phyloP scores from a whole-genome alignment of 2,797 vertebrate species.

The Lutra lutra region DNA sequence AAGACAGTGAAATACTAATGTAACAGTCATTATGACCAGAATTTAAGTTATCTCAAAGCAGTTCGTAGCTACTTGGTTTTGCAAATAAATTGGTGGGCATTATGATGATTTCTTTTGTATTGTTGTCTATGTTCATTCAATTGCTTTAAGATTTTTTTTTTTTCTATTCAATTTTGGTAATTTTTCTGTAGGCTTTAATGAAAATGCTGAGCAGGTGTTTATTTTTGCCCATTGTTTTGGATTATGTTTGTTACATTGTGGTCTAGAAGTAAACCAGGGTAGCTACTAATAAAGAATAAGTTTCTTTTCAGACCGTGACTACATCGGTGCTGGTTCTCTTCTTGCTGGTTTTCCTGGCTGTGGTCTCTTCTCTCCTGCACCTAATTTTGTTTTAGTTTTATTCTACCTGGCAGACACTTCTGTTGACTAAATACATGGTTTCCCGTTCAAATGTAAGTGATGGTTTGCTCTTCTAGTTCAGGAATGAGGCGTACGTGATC shows the following conservation, averaged over 20 bases:
- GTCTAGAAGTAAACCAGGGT: not conserved
- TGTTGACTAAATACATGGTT: not conserved
- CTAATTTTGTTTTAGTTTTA: slow-evolving; percentile 11
- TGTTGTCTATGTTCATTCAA: not conserved
- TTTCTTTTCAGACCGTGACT: not conserved
- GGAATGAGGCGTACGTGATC: not conserved
- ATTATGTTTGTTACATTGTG: not conserved
- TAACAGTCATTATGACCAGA: not conserved
- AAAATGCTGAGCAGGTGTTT: not conserved
- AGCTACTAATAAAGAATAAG: not conserved
- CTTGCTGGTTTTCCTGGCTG: not conserved
- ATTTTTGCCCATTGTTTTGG: not conserved
- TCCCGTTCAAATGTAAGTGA: not conserved
- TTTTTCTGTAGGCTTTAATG: not conserved
- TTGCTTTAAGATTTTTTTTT: not conserved
- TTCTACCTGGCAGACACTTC: not conserved
- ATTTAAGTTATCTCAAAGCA: not conserved
- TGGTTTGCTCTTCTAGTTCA: not conserved
- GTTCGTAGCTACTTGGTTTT: not conserved
- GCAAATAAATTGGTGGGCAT: not conserved
- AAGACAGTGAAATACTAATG: not conserved
- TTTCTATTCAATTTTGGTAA: not conserved
- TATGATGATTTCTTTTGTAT: not conserved
- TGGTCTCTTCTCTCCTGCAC: not conserved
- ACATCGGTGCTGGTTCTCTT: not conserved